These are phyloP conservation scores for Eulemur rufifrons DNA, from an alignment of 2,113 vertebrate genomes.

Conservation along the genomic window DNA sequence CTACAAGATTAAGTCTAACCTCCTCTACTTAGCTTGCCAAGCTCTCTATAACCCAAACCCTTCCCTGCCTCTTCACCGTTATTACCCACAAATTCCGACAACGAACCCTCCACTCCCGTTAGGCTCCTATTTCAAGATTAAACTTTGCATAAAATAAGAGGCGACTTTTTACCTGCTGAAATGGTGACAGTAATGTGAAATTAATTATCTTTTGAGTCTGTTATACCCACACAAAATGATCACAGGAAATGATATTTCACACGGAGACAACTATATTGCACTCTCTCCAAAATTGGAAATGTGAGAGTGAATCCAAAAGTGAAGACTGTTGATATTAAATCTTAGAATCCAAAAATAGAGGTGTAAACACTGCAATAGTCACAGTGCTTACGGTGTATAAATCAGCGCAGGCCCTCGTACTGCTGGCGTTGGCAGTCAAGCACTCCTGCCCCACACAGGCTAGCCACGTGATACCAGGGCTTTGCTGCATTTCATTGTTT, in stretches of 20 bases:
- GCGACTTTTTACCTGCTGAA: conserved; percentile 44
- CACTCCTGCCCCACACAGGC: background rate
- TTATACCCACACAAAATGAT: conserved; percentile 30
- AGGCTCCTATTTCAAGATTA: conserved; percentile 41
- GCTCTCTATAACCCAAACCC: background rate
- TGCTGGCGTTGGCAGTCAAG: background rate
- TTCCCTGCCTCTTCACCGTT: background rate
- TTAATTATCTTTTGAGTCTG: conserved; percentile 43
- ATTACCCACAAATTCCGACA: background rate
- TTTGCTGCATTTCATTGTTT: background rate
- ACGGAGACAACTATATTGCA: conserved; percentile 46
- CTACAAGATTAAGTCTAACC: background rate
- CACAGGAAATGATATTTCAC: conserved; percentile 53
- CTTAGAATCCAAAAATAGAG: conserved; percentile 70
- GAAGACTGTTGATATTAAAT: conserved; percentile 73
- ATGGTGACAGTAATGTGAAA: background rate
- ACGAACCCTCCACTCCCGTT: background rate
- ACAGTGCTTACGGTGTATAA: conserved; percentile 29
- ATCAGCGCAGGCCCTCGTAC: background rate
- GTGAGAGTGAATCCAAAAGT: conserved; percentile 58
- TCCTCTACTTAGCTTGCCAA: background rate
- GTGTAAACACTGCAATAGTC: conserved; percentile 45
- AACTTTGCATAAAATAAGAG: conserved; percentile 26
- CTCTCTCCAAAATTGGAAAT: conserved; percentile 68
- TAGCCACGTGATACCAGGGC: background rate